These are phyloP conservation scores for Lucifuga dentata DNA, from an alignment of 2,113 vertebrate genomes.

Conservation along the genomic window DNA sequence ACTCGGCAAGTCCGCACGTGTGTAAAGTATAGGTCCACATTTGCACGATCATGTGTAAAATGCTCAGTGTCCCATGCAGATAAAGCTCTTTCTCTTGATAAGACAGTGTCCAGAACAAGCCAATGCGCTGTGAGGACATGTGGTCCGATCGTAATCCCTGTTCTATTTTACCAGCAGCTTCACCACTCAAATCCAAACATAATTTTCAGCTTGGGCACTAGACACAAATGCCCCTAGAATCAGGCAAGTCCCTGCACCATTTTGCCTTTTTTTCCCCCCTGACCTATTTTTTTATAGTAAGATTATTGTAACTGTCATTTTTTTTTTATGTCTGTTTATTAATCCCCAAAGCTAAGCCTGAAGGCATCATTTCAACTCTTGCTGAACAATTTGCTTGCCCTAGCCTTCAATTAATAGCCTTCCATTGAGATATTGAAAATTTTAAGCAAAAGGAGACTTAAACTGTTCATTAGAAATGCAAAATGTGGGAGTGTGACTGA, in stretches of 20 bases:
- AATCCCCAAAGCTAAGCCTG: conserved; percentile 82
- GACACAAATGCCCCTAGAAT: conserved; percentile 79
- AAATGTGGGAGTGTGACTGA: conserved; percentile 18
- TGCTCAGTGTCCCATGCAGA: conserved; percentile 56
- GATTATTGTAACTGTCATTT: conserved; percentile 86
- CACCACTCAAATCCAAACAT: conserved; percentile 78
- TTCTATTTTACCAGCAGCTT: conserved; percentile 79
- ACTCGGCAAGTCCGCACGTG: not conserved
- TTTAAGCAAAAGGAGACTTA: conserved; percentile 26
- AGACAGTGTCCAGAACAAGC: conserved; percentile 65
- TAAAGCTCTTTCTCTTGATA: conserved; percentile 69
- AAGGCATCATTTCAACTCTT: conserved; percentile 77
- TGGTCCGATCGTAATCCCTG: conserved; percentile 76
- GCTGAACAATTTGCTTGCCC: conserved; percentile 72
- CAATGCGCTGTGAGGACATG: conserved; percentile 74
- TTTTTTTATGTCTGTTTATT: conserved; percentile 84
- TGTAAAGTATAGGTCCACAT: not conserved
- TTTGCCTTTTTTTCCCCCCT: conserved; percentile 49
- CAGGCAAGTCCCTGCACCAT: conserved; percentile 71
- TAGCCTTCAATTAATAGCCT: conserved; percentile 68
- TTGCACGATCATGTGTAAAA: conserved; percentile 29
- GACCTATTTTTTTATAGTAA: conserved; percentile 84
- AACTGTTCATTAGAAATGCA: conserved; percentile 52
- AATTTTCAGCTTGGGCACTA: conserved; percentile 73
- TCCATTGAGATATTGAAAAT: conserved; percentile 49